phyloP scores from a whole-genome alignment of 2,113 vertebrate species.

The Lycaon pictus region DNA sequence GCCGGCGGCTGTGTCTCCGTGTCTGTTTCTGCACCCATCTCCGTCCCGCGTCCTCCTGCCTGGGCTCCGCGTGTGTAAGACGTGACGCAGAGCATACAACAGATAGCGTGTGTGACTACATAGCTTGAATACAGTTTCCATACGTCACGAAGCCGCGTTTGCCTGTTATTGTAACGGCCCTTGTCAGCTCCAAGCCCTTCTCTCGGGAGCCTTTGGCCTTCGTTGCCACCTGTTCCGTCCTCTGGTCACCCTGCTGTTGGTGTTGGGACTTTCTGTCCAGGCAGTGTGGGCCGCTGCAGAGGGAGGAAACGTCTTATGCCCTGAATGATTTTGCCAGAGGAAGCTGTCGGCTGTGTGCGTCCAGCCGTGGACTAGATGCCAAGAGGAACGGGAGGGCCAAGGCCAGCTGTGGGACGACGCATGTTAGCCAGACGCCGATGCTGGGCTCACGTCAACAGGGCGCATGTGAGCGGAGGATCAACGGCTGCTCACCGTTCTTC shows the following conservation, averaged over 20 bases:
- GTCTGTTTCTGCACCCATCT: background rate
- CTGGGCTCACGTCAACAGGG: background rate
- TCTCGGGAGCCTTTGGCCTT: background rate
- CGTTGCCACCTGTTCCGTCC: background rate
- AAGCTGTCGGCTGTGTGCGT: background rate
- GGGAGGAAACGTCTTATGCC: background rate
- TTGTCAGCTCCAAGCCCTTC: background rate
- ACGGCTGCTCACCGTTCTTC: background rate
- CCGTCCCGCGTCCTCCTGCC: background rate
- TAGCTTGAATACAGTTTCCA: background rate
- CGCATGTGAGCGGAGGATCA: background rate
- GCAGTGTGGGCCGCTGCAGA: too few species aligned
- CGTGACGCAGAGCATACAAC: background rate
- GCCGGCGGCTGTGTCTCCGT: background rate
- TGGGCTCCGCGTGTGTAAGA: background rate
- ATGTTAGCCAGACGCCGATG: background rate
- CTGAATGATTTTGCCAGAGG: background rate
- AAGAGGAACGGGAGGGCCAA: background rate
- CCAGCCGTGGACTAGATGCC: background rate
- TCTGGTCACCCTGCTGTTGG: background rate
- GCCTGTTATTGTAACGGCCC: background rate
- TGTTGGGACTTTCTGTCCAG: background rate
- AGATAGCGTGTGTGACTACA: too few species aligned
- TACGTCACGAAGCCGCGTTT: background rate
- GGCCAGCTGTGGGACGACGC: background rate